These are phyloP conservation scores for Malurus elegans DNA, from an alignment of 2,113 vertebrate genomes.

Conservation along the genomic window DNA sequence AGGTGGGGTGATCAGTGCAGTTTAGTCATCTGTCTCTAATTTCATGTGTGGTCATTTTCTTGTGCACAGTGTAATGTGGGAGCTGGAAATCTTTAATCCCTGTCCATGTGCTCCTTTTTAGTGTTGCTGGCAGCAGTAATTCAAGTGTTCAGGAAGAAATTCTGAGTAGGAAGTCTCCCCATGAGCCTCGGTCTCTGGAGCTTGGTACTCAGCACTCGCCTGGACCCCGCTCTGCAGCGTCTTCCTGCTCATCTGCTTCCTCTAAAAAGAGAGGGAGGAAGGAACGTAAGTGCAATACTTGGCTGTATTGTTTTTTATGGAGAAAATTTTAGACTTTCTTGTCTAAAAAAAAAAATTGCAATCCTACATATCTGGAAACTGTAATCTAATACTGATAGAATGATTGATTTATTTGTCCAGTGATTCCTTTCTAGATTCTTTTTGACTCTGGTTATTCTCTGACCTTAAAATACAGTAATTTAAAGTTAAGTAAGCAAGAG, in stretches of 20 bases:
- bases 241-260: constrained; percentile 80
- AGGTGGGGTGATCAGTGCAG: neutral
- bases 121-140: constrained; percentile 66
- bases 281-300: constrained; percentile 66
- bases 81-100: neutral
- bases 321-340: neutral
- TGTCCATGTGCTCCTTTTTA: neutral
- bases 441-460: neutral
- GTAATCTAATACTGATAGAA: neutral
- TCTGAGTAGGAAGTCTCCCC: constrained; percentile 71
- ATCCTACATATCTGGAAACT: neutral
- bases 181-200: constrained; percentile 62
- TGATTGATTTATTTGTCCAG: neutral
- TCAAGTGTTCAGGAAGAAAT: constrained; percentile 79
- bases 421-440: neutral
- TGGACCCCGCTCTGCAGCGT: constrained; percentile 74
- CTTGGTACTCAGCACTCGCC: constrained; percentile 74
- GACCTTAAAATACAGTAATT: neutral
- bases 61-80: neutral
- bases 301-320: neutral
- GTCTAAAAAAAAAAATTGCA: neutral
- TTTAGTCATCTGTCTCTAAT: neutral
- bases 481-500: neutral
- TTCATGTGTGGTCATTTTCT: neutral
- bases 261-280: constrained; percentile 79